These are phyloP conservation scores for Catamblyrhynchus diadema DNA, from an alignment of 2,797 vertebrate genomes.

Conservation along the genomic window DNA sequence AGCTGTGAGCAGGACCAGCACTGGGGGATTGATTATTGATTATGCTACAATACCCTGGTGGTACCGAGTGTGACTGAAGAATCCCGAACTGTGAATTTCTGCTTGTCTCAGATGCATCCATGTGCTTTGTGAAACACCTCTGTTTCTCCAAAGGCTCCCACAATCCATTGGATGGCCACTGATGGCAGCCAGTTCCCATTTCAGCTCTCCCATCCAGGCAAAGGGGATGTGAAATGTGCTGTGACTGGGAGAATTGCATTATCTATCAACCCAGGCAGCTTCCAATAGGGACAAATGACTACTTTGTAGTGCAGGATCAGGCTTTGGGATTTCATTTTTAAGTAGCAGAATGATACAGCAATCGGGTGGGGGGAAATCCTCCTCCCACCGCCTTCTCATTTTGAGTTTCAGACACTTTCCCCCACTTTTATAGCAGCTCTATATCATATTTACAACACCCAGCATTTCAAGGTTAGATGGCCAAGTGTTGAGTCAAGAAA, in stretches of 20 bases:
- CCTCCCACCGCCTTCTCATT: background rate
- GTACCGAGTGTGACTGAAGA: rapidly evolving
- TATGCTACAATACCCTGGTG: background rate
- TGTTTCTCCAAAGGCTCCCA: background rate
- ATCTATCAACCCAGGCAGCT: background rate
- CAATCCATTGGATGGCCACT: rapidly evolving
- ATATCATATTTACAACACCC: slow-evolving; percentile 6
- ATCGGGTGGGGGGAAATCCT: background rate
- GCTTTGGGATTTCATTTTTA: background rate
- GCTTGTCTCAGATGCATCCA: background rate
- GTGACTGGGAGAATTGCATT: background rate
- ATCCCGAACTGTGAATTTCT: background rate
- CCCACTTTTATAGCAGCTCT: background rate
- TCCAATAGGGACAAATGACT: background rate
- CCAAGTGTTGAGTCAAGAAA: background rate
- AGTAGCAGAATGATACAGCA: background rate
- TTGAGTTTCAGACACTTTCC: background rate
- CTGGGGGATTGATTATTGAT: background rate
- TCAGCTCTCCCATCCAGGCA: background rate
- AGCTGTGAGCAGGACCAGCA: background rate
- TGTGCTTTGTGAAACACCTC: background rate
- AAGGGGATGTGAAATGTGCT: background rate
- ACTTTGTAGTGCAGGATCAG: background rate
- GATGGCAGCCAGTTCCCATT: background rate
- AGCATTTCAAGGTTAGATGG: slow-evolving; percentile 25